Evolutionary conservation across 2,797 vertebrate species (phyloP), one percentile per base, ranked within the genome.

Genomic region (Anas bahamensis): DNA sequence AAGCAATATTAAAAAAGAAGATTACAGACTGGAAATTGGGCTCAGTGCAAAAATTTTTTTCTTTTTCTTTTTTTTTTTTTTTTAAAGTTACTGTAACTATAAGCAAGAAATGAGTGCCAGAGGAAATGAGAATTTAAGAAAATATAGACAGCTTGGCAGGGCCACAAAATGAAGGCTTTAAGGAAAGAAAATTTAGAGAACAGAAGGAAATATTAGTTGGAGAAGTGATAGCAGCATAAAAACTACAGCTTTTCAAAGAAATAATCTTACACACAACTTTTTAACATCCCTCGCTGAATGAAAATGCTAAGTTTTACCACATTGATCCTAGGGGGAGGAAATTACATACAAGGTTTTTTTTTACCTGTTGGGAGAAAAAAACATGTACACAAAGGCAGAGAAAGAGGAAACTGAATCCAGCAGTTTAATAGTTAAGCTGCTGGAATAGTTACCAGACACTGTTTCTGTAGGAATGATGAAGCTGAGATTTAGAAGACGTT

Each of bases 71-170:
- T 22, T 21, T 42, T 16, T 22, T 60, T 48, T 60, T 93, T 69
- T 84, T 94, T 86, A 70, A 8, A 33, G 79, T 95, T 89, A 95
- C 85, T 88, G 75, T 96, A 95, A 90, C 86, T 95, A 74, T 92
- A 93, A 96, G 91, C 76, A 96, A 89, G 89, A 94, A 88, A 87
- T 2, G 2, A 50, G 69, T 94, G 95, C 93, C 94, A 96, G 92
- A 96, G 94, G 96, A 97, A 97, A 97, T 96, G 94, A 97, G 94
- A 96, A 97, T 95, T 95, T 96, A 95, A 91, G 94, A 94, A 97
- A 96, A 97, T 94, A 92, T 94, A 95, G 94, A 94, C 85, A 94
- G 71, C 78, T 94, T 97, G 96, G 93, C 95, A 96, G 59, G 35
- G 50, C 80, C 82, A 88, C 75, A 84, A 66, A 95, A 96, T 93